These are phyloP conservation scores for Sebastes cheni DNA, from an alignment of 2,797 vertebrate species.

Conservation along the genomic window DNA sequence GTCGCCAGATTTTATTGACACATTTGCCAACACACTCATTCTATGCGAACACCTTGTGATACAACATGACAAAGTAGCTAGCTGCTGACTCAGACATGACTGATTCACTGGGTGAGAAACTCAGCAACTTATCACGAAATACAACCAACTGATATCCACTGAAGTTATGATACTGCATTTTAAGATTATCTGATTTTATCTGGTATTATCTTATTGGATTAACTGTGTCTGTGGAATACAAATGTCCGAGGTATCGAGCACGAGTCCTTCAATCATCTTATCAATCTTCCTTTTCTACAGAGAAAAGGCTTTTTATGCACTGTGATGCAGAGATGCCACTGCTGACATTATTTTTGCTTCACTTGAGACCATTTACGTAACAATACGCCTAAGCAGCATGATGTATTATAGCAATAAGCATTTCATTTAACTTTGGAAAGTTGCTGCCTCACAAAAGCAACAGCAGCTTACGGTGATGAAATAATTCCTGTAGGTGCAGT, in stretches of 20 bases:
- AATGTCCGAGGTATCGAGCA: neutral
- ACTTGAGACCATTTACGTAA: constrained; percentile 15
- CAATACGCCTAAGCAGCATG: constrained; percentile 37
- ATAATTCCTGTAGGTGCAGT: constrained; percentile 69
- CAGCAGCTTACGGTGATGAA: constrained; percentile 67
- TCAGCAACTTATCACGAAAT: neutral
- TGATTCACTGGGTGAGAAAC: constrained; percentile 8
- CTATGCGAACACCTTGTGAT: constrained; percentile 16
- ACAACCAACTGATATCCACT: neutral
- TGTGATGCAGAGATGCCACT: neutral
- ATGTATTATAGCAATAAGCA: constrained; percentile 51
- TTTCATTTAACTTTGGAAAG: constrained; percentile 56
- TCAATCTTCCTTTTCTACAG: neutral
- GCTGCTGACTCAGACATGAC: constrained; percentile 49
- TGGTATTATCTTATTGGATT: neutral
- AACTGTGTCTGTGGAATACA: neutral
- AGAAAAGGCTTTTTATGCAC: neutral
- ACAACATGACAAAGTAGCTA: constrained; percentile 1
- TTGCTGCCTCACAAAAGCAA: constrained; percentile 46
- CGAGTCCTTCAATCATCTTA: neutral
- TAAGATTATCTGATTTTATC: neutral
- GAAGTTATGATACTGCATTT: constrained; percentile 1
- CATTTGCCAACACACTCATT: constrained; percentile 20
- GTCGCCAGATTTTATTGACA: constrained; percentile 23
- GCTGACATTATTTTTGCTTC: constrained; percentile 19